A percentile compares a stretch with the other conserved stretches of the same genome.
Evolutionary conservation across 2,888 invertebrate genomes (phyloP).

Genomic region (Itoplectis maculator): DNA sequence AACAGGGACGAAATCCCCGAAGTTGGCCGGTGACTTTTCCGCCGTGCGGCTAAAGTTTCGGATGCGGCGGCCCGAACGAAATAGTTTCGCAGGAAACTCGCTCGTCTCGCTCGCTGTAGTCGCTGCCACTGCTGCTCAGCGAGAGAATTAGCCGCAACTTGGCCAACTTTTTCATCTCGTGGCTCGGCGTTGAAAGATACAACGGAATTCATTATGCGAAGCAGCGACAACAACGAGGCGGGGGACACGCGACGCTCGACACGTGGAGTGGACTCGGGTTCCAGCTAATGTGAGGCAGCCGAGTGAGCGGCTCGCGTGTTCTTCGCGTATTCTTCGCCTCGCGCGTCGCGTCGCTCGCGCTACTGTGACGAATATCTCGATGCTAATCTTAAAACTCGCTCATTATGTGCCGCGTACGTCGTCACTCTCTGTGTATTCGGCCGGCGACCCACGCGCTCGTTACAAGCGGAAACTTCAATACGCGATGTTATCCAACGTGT

Average conservation of each 20-base stretch:
- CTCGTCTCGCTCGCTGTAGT: neutral
- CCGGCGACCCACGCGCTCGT: neutral
- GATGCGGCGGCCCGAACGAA: neutral
- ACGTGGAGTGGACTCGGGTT: neutral
- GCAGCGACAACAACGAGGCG: neutral
- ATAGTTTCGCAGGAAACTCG: neutral
- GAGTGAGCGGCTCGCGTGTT: conserved; percentile 6
- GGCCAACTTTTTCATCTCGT: neutral
- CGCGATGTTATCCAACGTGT: too few relatives aligned
- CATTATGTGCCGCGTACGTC: neutral
- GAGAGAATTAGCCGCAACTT: neutral
- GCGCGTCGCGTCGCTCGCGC: too few relatives aligned
- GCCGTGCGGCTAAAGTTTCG: neutral
- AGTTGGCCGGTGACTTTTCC: neutral
- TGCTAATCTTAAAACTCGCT: conserved; percentile 13
- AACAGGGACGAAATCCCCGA: neutral
- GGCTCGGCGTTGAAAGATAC: neutral
- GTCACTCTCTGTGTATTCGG: neutral
- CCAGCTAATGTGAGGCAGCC: neutral
- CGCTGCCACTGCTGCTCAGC: neutral
- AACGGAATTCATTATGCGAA: conserved; percentile 17
- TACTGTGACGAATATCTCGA: neutral
- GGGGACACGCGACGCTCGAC: conserved; percentile 5
- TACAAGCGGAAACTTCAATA: neutral
- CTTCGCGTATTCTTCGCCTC: too few relatives aligned